Evolutionary conservation across 1,140 invertebrate genomes (phyloP).

Genomic region (Hermetia illucens): DNA sequence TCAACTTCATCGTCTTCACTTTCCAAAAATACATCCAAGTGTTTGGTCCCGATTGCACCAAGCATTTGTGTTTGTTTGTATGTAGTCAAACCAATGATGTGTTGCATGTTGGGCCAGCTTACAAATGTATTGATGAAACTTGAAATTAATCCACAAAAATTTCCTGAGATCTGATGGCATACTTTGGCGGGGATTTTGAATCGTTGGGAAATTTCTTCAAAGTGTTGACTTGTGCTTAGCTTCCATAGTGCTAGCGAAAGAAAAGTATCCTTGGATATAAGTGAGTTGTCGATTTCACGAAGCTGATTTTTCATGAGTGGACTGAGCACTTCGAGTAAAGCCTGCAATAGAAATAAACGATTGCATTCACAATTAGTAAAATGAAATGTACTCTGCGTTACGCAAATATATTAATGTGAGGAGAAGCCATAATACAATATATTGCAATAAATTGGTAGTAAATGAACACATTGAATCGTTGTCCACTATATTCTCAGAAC

Average conservation of each 20-base stretch:
- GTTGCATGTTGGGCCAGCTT: no score
- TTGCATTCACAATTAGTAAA: no score
- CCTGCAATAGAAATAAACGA: no score
- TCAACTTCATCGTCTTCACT: conserved; percentile 22
- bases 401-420: no score
- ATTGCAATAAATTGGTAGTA: no score
- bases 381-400: no score
- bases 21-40: conserved; percentile 22
- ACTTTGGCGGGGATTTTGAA: conserved; percentile 19
- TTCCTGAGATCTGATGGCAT: conserved; percentile 20
- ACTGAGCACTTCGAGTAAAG: not conserved
- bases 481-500: no score
- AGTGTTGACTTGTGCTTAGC: conserved; percentile 25
- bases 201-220: conserved; percentile 23
- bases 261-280: not conserved
- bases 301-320: not conserved
- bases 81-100: no score
- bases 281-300: not conserved
- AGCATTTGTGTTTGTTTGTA: conserved; percentile 18
- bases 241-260: conserved; percentile 24
- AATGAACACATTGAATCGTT: no score
- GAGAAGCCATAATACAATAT: no score
- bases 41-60: conserved; percentile 19
- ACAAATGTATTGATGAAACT: conserved; percentile 26
- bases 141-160: conserved; percentile 25